Evolutionary conservation across 2,888 invertebrate genomes (phyloP).

Genomic region (Ganaspis brasiliensis): DNA sequence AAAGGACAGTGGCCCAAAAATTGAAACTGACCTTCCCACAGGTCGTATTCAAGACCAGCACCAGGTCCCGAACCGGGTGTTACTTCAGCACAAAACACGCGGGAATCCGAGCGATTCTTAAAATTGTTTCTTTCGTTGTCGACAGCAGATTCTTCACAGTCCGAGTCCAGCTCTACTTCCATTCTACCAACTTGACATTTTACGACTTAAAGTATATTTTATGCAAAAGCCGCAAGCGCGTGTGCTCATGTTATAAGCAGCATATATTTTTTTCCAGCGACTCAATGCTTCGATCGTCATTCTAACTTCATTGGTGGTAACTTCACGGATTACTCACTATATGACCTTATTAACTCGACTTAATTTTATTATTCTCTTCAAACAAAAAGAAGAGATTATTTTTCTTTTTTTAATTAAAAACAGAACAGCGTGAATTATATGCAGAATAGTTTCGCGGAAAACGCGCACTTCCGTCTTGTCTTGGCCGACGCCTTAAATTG

Average conservation of each 20-base stretch:
- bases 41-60: conserved; percentile 90
- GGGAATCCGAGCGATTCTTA: conserved; percentile 53
- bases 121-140: conserved; percentile 24
- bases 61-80: conserved; percentile 69
- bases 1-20: conserved; percentile 85
- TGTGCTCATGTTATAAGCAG: conserved; percentile 6
- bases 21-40: conserved; percentile 95
- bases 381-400: no score
- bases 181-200: conserved; percentile 37
- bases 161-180: conserved; percentile 62
- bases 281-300: conserved; percentile 17
- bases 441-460: conserved; percentile 4
- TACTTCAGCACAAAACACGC: conserved; percentile 21
- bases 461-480: conserved; percentile 58
- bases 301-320: not conserved
- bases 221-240: conserved; percentile 38
- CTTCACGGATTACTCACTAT: not conserved
- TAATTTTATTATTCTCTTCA: no score
- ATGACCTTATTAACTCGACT: not conserved
- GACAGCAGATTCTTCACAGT: conserved; percentile 58
- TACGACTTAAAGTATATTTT: conserved; percentile 26
- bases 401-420: not conserved
- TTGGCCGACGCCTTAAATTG: conserved; percentile 50
- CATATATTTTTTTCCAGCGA: conserved; percentile 20
- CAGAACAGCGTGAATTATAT: not conserved